These are phyloP conservation scores for Chymomyza fuscimana DNA, from an alignment of 2,888 invertebrate species.

Conservation along the genomic window DNA sequence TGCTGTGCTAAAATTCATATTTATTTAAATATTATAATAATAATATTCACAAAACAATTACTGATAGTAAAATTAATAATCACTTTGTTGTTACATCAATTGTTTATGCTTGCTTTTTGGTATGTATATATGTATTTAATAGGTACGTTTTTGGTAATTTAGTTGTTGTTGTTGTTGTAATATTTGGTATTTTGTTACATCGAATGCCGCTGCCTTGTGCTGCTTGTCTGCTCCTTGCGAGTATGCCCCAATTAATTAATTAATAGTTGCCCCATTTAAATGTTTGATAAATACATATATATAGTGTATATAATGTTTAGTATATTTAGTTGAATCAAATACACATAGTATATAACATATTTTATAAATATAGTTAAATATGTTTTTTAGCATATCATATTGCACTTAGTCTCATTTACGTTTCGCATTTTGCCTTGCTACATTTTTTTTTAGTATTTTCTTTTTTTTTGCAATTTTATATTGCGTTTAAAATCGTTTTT, in stretches of 20 bases:
- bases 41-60: conserved; percentile 54
- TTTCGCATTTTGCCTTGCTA: conserved; percentile 14
- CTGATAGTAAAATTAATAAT: conserved; percentile 56
- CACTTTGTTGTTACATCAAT: conserved; percentile 57
- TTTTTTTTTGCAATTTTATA: conserved; percentile 39
- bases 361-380: conserved; percentile 42
- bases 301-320: conserved; percentile 30
- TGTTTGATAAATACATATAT: conserved; percentile 43
- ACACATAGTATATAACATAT: conserved; percentile 43
- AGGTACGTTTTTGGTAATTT: conserved; percentile 1
- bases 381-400: conserved; percentile 23
- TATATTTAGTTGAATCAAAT: conserved; percentile 58
- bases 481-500: conserved; percentile 34
- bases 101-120: background rate
- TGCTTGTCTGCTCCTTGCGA: conserved; percentile 22
- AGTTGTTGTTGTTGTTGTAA: background rate
- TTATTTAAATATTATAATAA: conserved; percentile 58
- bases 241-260: conserved; percentile 33
- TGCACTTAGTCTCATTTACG: conserved; percentile 42
- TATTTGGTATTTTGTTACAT: conserved; percentile 10
- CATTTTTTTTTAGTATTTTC: conserved; percentile 29
- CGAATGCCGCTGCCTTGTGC: conserved; percentile 27
- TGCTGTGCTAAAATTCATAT: conserved; percentile 46
- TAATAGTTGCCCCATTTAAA: conserved; percentile 8
- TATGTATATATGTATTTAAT: background rate